These are phyloP conservation scores for Phataginus tricuspis DNA, from an alignment of 2,797 vertebrate genomes.

Conservation along the genomic window DNA sequence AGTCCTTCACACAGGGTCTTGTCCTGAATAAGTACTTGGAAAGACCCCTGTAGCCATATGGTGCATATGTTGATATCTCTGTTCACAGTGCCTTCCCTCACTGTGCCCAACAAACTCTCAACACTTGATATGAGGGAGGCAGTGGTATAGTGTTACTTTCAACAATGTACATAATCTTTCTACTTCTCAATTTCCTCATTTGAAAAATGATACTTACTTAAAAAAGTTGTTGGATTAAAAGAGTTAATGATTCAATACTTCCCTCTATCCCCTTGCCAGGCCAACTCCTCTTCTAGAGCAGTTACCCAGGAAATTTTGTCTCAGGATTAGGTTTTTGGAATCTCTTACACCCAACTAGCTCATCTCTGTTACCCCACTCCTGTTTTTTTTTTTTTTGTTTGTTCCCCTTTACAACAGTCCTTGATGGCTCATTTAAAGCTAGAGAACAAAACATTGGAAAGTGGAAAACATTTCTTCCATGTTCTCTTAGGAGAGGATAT, in stretches of 20 bases:
- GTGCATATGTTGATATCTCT: background rate
- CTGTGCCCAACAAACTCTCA: background rate
- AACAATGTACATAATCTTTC: background rate
- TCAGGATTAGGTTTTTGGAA: slow-evolving; percentile 18
- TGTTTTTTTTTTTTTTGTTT: background rate
- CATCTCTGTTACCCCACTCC: background rate
- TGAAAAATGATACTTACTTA: slow-evolving; percentile 36
- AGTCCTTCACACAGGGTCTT: background rate
- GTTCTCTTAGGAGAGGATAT: background rate
- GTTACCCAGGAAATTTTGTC: background rate
- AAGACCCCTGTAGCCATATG: background rate
- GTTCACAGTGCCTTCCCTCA: background rate
- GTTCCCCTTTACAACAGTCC: background rate
- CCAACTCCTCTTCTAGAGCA: background rate
- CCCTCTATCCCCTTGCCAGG: background rate
- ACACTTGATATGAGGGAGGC: background rate
- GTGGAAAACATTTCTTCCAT: background rate
- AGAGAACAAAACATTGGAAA: slow-evolving; percentile 25
- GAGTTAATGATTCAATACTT: background rate
- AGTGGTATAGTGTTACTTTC: background rate
- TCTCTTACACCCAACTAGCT: background rate
- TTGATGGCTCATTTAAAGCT: slow-evolving; percentile 32
- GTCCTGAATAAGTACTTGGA: background rate
- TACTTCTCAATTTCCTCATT: slow-evolving; percentile 10
- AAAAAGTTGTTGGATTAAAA: slow-evolving; percentile 29